Conservation (phyloP, 2,113 vertebrate species). For the Neodon shergylaensis region DNA sequence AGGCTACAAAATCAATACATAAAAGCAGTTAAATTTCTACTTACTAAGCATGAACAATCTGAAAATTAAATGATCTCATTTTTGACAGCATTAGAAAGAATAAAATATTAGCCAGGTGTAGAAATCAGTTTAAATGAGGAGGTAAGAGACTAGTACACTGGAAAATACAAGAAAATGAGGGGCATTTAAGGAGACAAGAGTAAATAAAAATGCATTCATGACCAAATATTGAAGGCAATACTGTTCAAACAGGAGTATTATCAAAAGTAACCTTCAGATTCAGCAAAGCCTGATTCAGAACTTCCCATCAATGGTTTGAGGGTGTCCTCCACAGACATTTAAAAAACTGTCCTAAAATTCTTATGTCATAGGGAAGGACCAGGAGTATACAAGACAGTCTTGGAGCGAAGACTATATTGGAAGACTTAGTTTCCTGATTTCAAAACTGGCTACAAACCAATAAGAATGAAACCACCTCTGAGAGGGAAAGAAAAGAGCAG, state of each 20-base stretch:
- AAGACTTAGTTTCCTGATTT: neutral
- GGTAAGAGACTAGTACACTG: neutral
- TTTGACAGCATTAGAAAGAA: neutral
- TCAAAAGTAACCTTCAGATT: neutral
- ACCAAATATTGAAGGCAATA: neutral
- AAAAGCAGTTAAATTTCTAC: neutral
- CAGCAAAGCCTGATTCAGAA: neutral
- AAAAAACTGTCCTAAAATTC: neutral
- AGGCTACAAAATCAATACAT: neutral
- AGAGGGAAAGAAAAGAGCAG: neutral
- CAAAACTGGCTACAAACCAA: neutral
- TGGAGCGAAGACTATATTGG: neutral
- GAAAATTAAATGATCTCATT: neutral
- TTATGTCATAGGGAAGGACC: neutral
- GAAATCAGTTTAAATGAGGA: neutral
- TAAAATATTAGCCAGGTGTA: neutral
- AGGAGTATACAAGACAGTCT: too few relatives aligned
- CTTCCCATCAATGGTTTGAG: neutral
- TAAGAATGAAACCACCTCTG: neutral
- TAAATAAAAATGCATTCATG: neutral
- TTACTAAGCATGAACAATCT: neutral
- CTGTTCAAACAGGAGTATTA: neutral
- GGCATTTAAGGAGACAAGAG: neutral
- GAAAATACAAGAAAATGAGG: neutral
- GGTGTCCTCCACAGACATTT: neutral